Conservation (phyloP, 2,113 vertebrate genomes). For the Scophthalmus maximus region DNA sequence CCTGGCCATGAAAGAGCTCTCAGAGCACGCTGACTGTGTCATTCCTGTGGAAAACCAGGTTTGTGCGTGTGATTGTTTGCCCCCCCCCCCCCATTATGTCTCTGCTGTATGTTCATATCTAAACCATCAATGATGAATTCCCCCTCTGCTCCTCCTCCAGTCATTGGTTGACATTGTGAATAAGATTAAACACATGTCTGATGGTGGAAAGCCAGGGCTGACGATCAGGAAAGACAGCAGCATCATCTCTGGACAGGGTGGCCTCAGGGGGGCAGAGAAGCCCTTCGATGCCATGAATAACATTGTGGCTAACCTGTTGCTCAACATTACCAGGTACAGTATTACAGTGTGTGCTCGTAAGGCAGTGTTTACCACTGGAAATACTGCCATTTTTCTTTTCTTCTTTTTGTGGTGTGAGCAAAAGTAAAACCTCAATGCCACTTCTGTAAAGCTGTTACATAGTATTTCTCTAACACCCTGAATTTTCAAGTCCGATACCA, state of each 20-base stretch:
- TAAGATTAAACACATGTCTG: slow-evolving; percentile 88
- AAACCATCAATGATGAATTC: background rate
- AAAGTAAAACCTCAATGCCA: background rate
- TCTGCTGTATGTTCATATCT: too few relatives aligned
- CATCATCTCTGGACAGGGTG: slow-evolving; percentile 84
- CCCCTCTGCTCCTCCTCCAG: slow-evolving; percentile 76
- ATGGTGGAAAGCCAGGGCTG: slow-evolving; percentile 81
- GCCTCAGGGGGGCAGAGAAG: slow-evolving; percentile 82
- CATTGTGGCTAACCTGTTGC: slow-evolving; percentile 93
- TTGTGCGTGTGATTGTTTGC: slow-evolving; percentile 44
- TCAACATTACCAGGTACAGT: slow-evolving; percentile 93
- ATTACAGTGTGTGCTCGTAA: background rate
- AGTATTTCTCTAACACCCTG: too few relatives aligned
- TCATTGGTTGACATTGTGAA: slow-evolving; percentile 94
- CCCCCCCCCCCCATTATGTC: background rate
- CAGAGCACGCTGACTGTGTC: slow-evolving; percentile 95
- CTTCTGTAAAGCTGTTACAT: background rate
- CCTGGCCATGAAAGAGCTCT: slow-evolving; percentile 95
- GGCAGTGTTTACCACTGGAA: too few relatives aligned
- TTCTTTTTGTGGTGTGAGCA: background rate
- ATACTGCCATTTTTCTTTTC: background rate
- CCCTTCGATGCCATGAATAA: slow-evolving; percentile 98
- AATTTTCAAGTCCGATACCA: background rate
- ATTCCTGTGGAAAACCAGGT: slow-evolving; percentile 97
- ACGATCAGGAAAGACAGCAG: slow-evolving; percentile 85